Base-by-base conservation (phyloP, 1,140 invertebrate species). In the Hyposmocoma kahamanoa region DNA sequence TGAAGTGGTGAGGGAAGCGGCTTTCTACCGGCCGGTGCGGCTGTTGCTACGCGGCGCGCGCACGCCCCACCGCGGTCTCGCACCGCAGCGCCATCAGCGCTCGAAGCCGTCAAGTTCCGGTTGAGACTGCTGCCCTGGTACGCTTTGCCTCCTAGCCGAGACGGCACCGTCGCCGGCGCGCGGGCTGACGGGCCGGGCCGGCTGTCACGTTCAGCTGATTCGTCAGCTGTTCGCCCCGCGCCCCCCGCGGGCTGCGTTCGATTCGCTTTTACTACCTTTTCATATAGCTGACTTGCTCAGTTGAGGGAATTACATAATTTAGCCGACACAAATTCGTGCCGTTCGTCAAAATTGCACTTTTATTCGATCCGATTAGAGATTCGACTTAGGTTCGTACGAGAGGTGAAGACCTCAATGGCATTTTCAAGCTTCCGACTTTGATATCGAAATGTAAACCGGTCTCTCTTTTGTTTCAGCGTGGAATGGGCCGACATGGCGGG, bases 191-290 rank as follows among this genome's bases (percentile, higher is more conserved):
- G 94, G 71, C 53, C 53, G 38, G 87, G 28, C 28, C 28, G 28
- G 6, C 28, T 17, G 90, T 58, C 91, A 90, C 38, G 90, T 91
- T 68, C 85, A 94, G 63, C 89, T 90, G 62, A 94, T 92, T 72
- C 91, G 91, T 52, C 93, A 95, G 83, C 92, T 96, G 34, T 88
- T 95, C 54, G 53, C 56, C 57, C 56, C 62, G 59, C 58, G 50
- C 59, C 56, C 56, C 59, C 53, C 32, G 2, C n/a, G n/a, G n/a
- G n/a, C n/a, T n/a, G n/a, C n/a, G n/a, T n/a, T n/a, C n/a, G n/a
- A n/a, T n/a, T n/a, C n/a, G n/a, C n/a, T n/a, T n/a, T n/a, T n/a
- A n/a, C n/a, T n/a, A n/a, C n/a, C n/a, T n/a, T n/a, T n/a, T n/a
- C n/a, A n/a, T n/a, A n/a, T n/a, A n/a, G n/a, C n/a, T n/a, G n/a